Evolutionary conservation across 2,797 vertebrate genomes (phyloP).

Genomic region (Pygocentrus nattereri): DNA sequence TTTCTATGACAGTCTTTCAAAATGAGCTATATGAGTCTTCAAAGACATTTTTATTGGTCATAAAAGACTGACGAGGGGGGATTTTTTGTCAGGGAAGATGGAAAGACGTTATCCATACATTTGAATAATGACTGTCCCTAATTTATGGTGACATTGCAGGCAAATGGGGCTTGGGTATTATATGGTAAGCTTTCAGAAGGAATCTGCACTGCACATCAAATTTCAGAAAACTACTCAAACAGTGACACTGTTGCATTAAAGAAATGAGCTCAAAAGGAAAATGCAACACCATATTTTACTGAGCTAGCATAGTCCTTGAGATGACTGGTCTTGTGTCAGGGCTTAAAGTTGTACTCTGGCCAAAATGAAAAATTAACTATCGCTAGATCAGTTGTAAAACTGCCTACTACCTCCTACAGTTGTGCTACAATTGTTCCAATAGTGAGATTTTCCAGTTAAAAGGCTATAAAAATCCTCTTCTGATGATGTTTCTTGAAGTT

Average conservation of each 20-base stretch:
- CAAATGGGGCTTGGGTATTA: conserved; percentile 39
- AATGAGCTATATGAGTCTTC: conserved; percentile 13
- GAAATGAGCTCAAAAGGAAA: not conserved
- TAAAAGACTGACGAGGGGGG: not conserved
- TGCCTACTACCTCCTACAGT: too few species aligned
- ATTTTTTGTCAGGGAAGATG: conserved; percentile 10
- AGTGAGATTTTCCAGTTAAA: too few species aligned
- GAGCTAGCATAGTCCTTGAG: not conserved
- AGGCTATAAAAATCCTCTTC: too few species aligned
- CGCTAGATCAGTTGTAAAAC: too few species aligned
- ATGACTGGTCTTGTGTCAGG: too few species aligned
- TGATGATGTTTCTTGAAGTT: too few species aligned
- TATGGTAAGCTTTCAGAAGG: conserved; percentile 35
- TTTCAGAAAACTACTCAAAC: not conserved
- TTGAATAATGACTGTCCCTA: conserved; percentile 35
- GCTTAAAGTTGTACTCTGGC: too few species aligned
- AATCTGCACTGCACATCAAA: not conserved
- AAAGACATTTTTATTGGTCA: conserved; percentile 27
- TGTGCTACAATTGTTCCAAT: too few species aligned
- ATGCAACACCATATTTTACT: not conserved
- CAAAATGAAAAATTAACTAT: too few species aligned
- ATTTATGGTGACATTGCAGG: conserved; percentile 42
- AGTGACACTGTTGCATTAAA: not conserved
- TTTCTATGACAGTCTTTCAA: conserved; percentile 1
- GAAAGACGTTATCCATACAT: conserved; percentile 20